Conservation (phyloP, 2,888 invertebrate species). For the Drosophila phalerata region DNA sequence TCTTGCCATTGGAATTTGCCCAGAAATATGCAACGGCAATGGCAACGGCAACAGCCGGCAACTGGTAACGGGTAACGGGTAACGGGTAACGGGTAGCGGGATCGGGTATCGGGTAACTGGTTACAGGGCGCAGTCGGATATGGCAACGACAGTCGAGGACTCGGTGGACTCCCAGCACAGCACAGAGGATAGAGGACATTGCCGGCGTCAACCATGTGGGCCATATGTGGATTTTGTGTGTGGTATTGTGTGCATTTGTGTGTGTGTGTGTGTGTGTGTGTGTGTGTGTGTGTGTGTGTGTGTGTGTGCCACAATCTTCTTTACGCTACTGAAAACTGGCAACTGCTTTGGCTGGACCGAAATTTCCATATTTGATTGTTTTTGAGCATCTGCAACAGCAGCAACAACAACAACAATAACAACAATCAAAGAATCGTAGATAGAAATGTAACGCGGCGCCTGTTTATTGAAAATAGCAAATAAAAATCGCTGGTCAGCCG, state of each 20-base stretch:
- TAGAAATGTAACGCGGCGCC: conserved; percentile 36
- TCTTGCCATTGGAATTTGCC: conserved; percentile 68
- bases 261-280: background rate
- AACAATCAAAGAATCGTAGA: conserved; percentile 7
- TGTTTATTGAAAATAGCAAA: conserved; percentile 73
- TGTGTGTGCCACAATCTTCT: conserved; percentile 23
- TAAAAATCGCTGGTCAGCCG: conserved; percentile 56
- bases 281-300: conserved; percentile 6
- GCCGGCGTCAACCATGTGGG: conserved; percentile 42
- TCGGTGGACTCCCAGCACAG: conserved; percentile 6
- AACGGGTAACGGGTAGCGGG: conserved; percentile 20
- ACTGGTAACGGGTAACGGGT: conserved; percentile 16
- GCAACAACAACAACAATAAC: conserved; percentile 32
- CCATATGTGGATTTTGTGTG: conserved; percentile 62
- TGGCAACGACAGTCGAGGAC: conserved; percentile 33
- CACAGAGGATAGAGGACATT: conserved; percentile 37
- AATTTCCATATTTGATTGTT: conserved; percentile 80
- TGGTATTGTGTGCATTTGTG: too few species aligned
- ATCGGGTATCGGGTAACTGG: conserved; percentile 17
- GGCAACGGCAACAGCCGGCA: conserved; percentile 25
- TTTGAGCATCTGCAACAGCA: conserved; percentile 56
- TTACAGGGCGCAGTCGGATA: conserved; percentile 39
- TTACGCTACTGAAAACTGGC: conserved; percentile 12
- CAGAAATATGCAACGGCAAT: conserved; percentile 69
- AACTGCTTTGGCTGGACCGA: conserved; percentile 47